Base-by-base conservation (phyloP, 1,140 invertebrate species). In the Drosophila bipectinata region DNA sequence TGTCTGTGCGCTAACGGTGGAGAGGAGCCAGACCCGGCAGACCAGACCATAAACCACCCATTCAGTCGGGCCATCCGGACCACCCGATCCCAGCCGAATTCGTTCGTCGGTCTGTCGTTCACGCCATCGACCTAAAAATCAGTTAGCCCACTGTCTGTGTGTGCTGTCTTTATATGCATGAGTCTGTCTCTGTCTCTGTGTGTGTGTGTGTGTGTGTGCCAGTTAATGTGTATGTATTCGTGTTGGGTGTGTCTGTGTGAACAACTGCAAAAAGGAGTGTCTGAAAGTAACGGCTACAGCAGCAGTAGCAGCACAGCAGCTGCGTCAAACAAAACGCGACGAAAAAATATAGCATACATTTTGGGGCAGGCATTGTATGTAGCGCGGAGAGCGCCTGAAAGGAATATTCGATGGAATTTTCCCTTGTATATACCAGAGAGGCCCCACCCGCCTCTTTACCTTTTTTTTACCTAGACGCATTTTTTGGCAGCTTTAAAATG, bases 101-200 rank as follows among this genome's bases (percentile, higher is more conserved):
- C 51, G 61, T 82, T 77, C 28, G 79, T 47, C 81, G 52, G 55
- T 88, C 72, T 77, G 84, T 67, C 83, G 83, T 64, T 89, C 62
- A 62, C 76, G 63, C 84, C 83, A 79, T 81, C 83, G 83, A 88
- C 83, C 83, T 88, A 88, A 88, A 87, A 88, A 88, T 88, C 83
- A 77, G 75, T 87, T 88, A 82, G 78, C 72, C 77, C 57, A 63
- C 80, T 76, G 52, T 67, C 48, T 87, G 60, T 64, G 61, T 69
- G 39, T 49, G 48, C 28, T 69, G 47, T 59, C 1, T 58, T 4
- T 73, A 8, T 45, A 6, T 61, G 8, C 57, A 8, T 57, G 4
- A 51, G 28, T 53, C 32, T 68, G 48, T 44, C 12, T 53, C 26
- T 73, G 45, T 53, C 55, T 78, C 54, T 73, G 57, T 64, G 52